Base-by-base conservation (phyloP, 2,797 vertebrate genomes). In the Tachyglossus aculeatus region DNA sequence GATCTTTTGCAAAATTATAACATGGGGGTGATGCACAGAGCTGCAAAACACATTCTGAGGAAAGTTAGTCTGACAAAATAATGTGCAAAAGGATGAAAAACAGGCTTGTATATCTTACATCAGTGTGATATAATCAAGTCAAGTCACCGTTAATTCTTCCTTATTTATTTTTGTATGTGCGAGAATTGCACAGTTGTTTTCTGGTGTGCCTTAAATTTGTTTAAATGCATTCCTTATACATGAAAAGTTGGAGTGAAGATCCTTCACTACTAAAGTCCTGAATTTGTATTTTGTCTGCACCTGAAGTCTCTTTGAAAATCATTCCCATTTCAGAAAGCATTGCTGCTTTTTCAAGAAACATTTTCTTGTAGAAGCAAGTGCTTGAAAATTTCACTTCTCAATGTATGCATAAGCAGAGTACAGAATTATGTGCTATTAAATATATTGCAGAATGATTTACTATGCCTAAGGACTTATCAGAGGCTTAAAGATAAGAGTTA, bases 181-280 rank as follows among this genome's bases (percentile, higher is more conserved):
- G 25, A 71, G 59, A 57, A 18, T 39, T 66, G 47, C 66, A 2
- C 15, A 60, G 2, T 66, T 60, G 61, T 51, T 60, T 55, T 61
- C 11, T 48, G 19, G 12, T 31, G 24, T 48, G 21, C 57, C 21
- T 54, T 66, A 47, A 34, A 52, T 36, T 15, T 45, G 45, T 61
- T 65, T 67, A 38, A 54, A 43, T 56, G 21, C 10, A 13, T 37
- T 56, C 67, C 67, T 15, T 27, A 68, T 18, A 58, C 69, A n/a
- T 9, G 45, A 33, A 33, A 64, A 48, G 15, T 56, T 52, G 18
- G 24, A 3, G 52, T 21, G 36, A 27, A 27, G 25, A 21, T 27
- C 5, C 27, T 53, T 38, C 36, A 19, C 18, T 72, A 19, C 15
- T 32, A 56, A 65, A 62, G 3, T n/a, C 37, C 22, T 24, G 9